A percentile compares a stretch with the other conserved stretches of the same genome.
Conservation (phyloP, 2,797 vertebrate species). For the Malacoraja senta region DNA sequence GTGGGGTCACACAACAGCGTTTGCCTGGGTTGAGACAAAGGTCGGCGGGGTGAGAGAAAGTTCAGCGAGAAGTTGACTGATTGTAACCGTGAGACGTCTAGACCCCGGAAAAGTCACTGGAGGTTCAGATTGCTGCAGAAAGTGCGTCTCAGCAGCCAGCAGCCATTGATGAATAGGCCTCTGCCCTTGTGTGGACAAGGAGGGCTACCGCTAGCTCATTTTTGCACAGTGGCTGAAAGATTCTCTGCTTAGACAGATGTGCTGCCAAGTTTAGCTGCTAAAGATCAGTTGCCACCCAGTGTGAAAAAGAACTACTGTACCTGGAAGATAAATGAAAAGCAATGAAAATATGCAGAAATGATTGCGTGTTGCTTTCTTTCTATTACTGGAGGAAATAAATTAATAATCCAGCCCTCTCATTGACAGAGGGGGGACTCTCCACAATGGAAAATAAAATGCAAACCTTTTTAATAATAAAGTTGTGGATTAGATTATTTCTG, state of each 20-base stretch:
- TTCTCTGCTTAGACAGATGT: conserved; percentile 43
- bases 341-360: background rate
- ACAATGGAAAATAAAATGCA: conserved; percentile 36
- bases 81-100: conserved; percentile 43
- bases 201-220: conserved; percentile 38
- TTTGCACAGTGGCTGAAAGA: conserved; percentile 46
- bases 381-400: background rate
- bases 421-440: conserved; percentile 30
- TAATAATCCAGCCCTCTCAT: rapidly evolving
- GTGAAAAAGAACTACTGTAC: conserved; percentile 1
- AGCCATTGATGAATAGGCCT: conserved; percentile 54
- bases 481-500: background rate
- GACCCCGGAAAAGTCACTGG: conserved; percentile 49
- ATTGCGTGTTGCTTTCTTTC: background rate
- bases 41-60: conserved; percentile 69
- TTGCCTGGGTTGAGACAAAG: conserved; percentile 56
- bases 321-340: conserved; percentile 35
- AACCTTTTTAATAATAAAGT: conserved; percentile 34
- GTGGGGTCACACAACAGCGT: conserved; percentile 40
- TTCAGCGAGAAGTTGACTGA: conserved; percentile 61
- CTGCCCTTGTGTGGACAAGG: conserved; percentile 16
- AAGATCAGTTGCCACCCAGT: background rate
- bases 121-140: conserved; percentile 53
- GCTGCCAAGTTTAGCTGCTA: conserved; percentile 26
- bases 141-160: conserved; percentile 51